Evolutionary conservation across 1,140 invertebrate species (phyloP), one percentile per base, ranked within the genome.

Genomic region (Triops cancriformis): DNA sequence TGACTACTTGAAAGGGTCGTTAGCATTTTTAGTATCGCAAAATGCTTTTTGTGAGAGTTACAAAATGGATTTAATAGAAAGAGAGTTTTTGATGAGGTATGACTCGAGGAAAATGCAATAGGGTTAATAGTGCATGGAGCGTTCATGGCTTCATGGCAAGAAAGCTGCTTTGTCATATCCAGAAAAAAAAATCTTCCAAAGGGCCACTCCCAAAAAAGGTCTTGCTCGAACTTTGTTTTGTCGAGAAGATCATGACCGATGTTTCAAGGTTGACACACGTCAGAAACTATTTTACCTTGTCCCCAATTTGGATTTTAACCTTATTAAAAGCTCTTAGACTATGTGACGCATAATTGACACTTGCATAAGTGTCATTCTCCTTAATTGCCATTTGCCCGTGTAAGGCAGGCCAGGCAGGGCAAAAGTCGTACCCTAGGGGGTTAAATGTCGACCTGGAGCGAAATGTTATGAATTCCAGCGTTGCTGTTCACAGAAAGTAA

Each of bases 101-200:
- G 31, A 37, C 2, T 7, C 51, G 51, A 64, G 18, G 14, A 64
- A 64, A 64, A 64, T n/a, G 14, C 14, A 64, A 64, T n/a, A 64
- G 51, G 51, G 18, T 64, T 64, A 64, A 23, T 64, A 23, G 31
- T 37, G 51, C 51, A 64, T 64, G 51, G 51, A 64, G 51, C 51
- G 23, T 37, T 64, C 51, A 64, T 23, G 51, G 51, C 51, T 64
- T 64, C 51, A 64, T 64, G 51, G 51, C 51, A 64, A 64, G 51
- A 64, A 64, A 64, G 51, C 51, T n/a, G 51, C 23, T 64, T 37
- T 37, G 31, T 37, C 18, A 64, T 64, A 23, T 23, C n/a, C n/a
- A n/a, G n/a, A n/a, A n/a, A n/a, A n/a, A 37, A 37, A 37, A 37
- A 7, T 37, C 31, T 37, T 37, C 7, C 7, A 37, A 37, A 37